Evolutionary conservation across 2,113 vertebrate genomes (phyloP).

Genomic region (Gavialis gangeticus): DNA sequence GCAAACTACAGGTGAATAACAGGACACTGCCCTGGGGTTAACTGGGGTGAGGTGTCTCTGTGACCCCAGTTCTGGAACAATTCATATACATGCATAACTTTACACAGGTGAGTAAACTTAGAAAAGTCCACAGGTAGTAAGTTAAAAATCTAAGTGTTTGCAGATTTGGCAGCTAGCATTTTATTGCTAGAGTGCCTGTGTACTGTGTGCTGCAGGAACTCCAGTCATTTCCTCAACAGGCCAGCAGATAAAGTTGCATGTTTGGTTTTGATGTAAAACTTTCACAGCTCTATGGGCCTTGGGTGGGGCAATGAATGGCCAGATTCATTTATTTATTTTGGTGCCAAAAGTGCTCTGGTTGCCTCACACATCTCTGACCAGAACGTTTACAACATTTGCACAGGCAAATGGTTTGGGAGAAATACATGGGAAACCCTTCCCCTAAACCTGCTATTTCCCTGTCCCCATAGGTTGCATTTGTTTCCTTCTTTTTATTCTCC

Average conservation of each 20-base stretch:
- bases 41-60: neutral
- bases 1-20: neutral
- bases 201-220: neutral
- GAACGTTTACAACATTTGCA: neutral
- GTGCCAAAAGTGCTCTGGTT: neutral
- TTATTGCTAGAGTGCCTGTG: neutral
- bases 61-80: neutral
- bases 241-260: neutral
- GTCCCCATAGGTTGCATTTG: neutral
- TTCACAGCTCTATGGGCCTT: neutral
- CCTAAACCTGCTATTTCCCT: neutral
- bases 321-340: neutral
- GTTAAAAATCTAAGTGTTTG: neutral
- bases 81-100: neutral
- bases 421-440: neutral
- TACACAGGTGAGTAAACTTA: neutral
- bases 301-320: neutral
- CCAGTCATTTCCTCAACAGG: neutral
- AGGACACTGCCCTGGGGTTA: neutral
- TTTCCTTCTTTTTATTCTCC: neutral
- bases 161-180: neutral
- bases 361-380: fast-evolving
- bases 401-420: neutral
- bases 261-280: neutral
- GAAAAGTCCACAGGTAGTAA: neutral